Evolutionary conservation across 1,140 invertebrate species (phyloP), one percentile per base, ranked within the genome.

Genomic region (Mesaphorura yosii): DNA sequence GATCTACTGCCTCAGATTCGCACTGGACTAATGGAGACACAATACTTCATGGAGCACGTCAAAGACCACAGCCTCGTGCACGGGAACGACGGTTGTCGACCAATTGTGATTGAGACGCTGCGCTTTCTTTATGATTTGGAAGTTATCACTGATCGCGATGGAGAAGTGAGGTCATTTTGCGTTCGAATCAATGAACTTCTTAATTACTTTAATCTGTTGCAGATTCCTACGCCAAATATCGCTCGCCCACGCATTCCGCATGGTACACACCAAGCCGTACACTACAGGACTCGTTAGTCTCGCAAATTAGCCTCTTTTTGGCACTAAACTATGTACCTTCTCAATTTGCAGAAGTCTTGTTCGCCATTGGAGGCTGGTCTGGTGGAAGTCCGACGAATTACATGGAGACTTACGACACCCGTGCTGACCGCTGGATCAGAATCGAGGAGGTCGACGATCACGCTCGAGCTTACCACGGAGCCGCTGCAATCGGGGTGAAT

Each of bases 1-100:
- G 73, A 78, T 27, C 68, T 94, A 1, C 81, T 94, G 76, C 77
- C 78, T 34, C 82, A 82, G 49, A 82, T 89, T 56, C 75, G 88
- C 19, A 74, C 92, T 2, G 88, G 89, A 4, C 71, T 93, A 1
- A 72, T 94, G 62, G 83, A 89, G 48, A 88, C 85, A 0, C 87
- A 68, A 52, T 84, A 78, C 64, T 83, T 86, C 64, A 67, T 83
- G 22, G 80, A 83, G 61, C 75, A 77, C 53, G 78, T 81, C 38
- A 65, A 56, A 52, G 60, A 59, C 27, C 50, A 48, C 25, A 7
- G n/a, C 34, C 51, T 76, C 64, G 80, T 84, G 0, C 68, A 72
- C 1, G 73, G 75, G 1, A 78, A 78, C 56, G 77, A 80, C 6
- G 70, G 70, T 2, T 83, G 81, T 58, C 71, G 78, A 25, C 79